Evolutionary conservation across 2,113 vertebrate species (phyloP).

Genomic region (Pterocles orientalis): DNA sequence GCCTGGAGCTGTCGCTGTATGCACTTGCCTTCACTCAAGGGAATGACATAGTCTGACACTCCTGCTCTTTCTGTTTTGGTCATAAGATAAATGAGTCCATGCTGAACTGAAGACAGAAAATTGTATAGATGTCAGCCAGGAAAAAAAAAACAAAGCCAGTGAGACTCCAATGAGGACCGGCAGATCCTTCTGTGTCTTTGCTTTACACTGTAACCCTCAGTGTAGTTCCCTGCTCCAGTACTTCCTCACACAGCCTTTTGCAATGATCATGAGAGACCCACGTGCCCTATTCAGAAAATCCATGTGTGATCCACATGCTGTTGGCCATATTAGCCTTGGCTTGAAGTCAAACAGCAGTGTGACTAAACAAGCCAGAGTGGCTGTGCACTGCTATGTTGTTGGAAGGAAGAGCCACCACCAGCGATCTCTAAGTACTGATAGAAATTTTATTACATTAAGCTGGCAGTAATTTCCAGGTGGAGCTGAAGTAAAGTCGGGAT

Average conservation of each 20-base stretch:
- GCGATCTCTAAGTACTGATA: not conserved
- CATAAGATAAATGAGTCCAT: not conserved
- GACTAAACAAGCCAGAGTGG: not conserved
- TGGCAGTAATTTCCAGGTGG: not conserved
- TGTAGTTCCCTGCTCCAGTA: not conserved
- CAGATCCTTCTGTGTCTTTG: not conserved
- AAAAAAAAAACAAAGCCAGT: not conserved
- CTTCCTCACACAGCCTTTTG: not conserved
- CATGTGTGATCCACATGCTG: not conserved
- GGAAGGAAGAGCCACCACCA: not conserved
- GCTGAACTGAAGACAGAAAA: not conserved
- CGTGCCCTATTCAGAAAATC: not conserved
- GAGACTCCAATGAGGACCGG: not conserved
- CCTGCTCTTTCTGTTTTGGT: not conserved
- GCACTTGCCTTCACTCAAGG: not conserved
- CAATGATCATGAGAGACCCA: not conserved
- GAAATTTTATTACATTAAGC: not conserved
- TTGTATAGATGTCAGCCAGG: not conserved
- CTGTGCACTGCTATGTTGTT: fast-evolving
- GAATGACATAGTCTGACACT: not conserved
- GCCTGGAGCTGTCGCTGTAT: not conserved
- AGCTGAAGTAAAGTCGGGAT: not conserved
- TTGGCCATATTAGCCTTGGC: not conserved
- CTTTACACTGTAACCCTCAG: not conserved
- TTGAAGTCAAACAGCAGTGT: not conserved